Percentiles rank a stretch among this genome's conserved stretches.
phyloP scores from a whole-genome alignment of 2,797 vertebrate genomes.

The Craterocephalus amniculus region DNA sequence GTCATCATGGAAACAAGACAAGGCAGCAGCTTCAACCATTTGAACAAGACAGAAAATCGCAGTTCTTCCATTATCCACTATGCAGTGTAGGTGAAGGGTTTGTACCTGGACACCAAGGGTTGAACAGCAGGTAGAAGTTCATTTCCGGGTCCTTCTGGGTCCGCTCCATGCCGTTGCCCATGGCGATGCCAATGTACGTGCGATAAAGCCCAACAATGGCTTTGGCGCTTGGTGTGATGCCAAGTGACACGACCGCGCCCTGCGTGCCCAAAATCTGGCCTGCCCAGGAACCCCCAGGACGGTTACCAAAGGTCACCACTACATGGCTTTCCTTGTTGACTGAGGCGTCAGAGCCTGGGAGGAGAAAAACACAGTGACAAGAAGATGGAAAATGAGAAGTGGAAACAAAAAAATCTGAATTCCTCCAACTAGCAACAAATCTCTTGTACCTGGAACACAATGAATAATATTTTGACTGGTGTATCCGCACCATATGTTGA shows the following conservation, averaged over 20 bases:
- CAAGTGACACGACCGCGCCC: slow-evolving; percentile 65
- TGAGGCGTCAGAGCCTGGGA: slow-evolving; percentile 84
- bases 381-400: background rate
- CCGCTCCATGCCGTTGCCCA: slow-evolving; percentile 72
- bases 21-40: background rate
- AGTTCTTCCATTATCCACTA: background rate
- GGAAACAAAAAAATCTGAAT: background rate
- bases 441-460: no score
- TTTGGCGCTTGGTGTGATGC: slow-evolving; percentile 80
- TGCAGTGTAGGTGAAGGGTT: accelerated
- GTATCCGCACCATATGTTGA: no score
- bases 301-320: slow-evolving; percentile 61
- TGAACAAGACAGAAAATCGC: background rate
- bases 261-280: slow-evolving; percentile 66
- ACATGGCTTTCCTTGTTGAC: slow-evolving; percentile 83
- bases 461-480: no score
- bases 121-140: slow-evolving; percentile 91
- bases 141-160: slow-evolving; percentile 72
- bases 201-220: slow-evolving; percentile 90
- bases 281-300: slow-evolving; percentile 67
- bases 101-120: slow-evolving; percentile 90
- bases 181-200: slow-evolving; percentile 80
- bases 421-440: background rate
- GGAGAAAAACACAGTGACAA: background rate
- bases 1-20: background rate